Evolutionary conservation across 2,888 invertebrate genomes (phyloP).

Genomic region (Gryllus longicercus): DNA sequence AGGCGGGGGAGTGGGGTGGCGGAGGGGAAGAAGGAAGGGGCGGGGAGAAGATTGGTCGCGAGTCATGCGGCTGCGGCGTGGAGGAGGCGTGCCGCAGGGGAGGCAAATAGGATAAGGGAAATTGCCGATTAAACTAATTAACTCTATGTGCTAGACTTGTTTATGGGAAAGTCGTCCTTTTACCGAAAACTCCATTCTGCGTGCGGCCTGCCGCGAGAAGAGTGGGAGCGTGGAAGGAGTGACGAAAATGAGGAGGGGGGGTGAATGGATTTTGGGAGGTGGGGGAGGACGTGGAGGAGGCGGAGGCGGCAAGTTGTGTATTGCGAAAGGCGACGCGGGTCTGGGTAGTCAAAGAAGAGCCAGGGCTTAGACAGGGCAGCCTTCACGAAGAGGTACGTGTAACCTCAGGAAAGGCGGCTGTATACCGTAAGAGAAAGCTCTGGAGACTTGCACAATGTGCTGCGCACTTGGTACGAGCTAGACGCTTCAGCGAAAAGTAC

Average conservation of each 20-base stretch:
- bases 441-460: too few species aligned
- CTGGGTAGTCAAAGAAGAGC: too few species aligned
- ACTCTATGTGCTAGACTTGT: background rate
- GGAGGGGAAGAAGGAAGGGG: background rate
- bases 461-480: too few species aligned
- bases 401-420: too few species aligned
- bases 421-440: too few species aligned
- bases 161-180: background rate
- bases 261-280: background rate
- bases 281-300: background rate
- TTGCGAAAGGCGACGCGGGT: too few species aligned
- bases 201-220: too few species aligned
- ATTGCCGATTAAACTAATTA: background rate
- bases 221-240: background rate
- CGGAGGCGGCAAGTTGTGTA: too few species aligned
- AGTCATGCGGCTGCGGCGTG: background rate
- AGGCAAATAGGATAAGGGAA: conserved; percentile 2
- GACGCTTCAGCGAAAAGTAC: too few species aligned
- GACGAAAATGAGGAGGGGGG: background rate
- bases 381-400: too few species aligned
- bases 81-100: background rate
- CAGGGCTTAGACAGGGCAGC: too few species aligned
- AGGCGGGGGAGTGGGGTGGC: background rate
- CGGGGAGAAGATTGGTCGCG: background rate
- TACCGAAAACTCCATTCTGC: too few species aligned